These are phyloP conservation scores for Esox masquinongy DNA, from an alignment of 2,797 vertebrate species.

Conservation along the genomic window DNA sequence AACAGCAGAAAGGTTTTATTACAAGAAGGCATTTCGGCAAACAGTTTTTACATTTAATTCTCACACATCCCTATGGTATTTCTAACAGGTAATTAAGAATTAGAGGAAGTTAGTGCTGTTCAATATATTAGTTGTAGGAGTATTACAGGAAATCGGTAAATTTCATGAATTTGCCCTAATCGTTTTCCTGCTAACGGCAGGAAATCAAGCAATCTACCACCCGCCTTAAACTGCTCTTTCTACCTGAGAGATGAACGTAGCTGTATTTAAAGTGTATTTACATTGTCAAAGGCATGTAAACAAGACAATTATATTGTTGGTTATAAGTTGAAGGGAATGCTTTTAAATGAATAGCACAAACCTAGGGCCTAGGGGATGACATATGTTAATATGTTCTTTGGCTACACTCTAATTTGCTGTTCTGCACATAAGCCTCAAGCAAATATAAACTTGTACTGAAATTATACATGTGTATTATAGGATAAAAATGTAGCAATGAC, in stretches of 20 bases:
- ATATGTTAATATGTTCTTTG: constrained; percentile 86
- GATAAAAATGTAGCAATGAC: constrained; percentile 72
- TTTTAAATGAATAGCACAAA: constrained; percentile 79
- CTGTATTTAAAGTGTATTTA: neutral
- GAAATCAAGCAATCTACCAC: constrained; percentile 2
- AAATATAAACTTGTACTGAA: constrained; percentile 79
- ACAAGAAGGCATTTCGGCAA: constrained; percentile 47
- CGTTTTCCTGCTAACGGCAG: constrained; percentile 3
- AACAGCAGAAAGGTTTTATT: constrained; percentile 44
- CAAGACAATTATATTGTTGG: constrained; percentile 4
- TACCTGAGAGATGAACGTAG: neutral
- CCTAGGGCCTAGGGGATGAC: constrained; percentile 77
- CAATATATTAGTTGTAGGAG: constrained; percentile 23
- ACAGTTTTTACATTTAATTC: constrained; percentile 49
- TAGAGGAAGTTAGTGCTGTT: constrained; percentile 11
- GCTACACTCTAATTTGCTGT: constrained; percentile 81
- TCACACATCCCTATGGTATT: constrained; percentile 30
- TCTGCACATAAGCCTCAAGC: constrained; percentile 78
- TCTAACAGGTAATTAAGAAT: constrained; percentile 34
- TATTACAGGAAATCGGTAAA: constrained; percentile 8
- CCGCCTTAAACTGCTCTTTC: neutral
- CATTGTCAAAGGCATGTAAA: neutral
- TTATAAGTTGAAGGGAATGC: constrained; percentile 66
- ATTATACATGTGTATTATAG: constrained; percentile 79
- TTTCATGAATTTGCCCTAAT: constrained; percentile 18